phyloP scores from a whole-genome alignment of 92 coral and sea anemone genomes.

The Porites divaricata region DNA sequence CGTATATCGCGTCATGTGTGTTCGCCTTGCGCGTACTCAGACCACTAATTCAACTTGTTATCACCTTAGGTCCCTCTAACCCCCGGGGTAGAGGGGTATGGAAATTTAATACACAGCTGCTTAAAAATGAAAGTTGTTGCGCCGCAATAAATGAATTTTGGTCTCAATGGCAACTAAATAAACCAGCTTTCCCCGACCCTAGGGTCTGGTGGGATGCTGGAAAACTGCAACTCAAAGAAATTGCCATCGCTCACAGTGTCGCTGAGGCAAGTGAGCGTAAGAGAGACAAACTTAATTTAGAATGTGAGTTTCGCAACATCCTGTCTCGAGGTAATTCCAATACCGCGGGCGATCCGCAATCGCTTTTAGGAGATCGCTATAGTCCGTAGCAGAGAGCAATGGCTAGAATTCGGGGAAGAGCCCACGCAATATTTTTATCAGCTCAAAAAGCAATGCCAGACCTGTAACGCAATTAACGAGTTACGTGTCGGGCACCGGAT shows the following conservation, averaged over 20 bases:
- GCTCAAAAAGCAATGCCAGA: conserved; percentile 3
- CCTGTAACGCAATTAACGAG: neutral
- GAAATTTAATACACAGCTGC: conserved; percentile 28
- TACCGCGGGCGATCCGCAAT: neutral
- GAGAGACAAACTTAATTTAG: neutral
- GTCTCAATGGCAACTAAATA: conserved; percentile 6
- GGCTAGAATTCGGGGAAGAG: conserved; percentile 13
- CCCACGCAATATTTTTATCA: conserved; percentile 12
- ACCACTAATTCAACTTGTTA: neutral
- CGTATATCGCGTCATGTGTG: neutral
- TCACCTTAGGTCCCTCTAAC: neutral
- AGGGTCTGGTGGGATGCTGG: conserved; percentile 24
- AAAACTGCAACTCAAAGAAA: neutral
- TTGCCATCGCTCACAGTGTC: conserved; percentile 14
- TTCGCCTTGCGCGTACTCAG: neutral
- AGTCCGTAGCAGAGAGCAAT: conserved; percentile 7
- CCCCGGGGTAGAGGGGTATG: conserved; percentile 30
- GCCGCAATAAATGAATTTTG: conserved; percentile 14
- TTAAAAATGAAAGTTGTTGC: neutral
- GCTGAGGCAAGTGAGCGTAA: neutral
- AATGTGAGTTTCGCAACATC: neutral
- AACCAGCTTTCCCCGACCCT: neutral
- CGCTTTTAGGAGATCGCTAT: neutral
- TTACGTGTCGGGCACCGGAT: neutral
- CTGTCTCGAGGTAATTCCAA: neutral